These are phyloP conservation scores for Gopherus flavomarginatus DNA, from an alignment of 2,113 vertebrate genomes.

Conservation along the genomic window DNA sequence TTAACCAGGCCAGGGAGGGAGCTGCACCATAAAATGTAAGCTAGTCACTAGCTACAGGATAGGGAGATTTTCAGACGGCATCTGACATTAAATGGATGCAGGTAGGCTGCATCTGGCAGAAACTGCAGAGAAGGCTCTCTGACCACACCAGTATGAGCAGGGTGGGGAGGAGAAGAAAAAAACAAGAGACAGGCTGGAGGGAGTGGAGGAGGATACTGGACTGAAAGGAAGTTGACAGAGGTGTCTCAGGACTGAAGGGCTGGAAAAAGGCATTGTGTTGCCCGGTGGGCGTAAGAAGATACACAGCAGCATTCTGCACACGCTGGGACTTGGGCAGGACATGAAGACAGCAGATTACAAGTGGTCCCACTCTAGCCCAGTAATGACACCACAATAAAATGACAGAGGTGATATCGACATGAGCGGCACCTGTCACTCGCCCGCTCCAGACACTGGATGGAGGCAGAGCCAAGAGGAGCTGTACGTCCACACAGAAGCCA, in stretches of 20 bases:
- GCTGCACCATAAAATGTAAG: neutral
- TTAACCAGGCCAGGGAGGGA: neutral
- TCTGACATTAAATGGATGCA: neutral
- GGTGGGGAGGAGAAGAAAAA: neutral
- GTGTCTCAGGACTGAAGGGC: neutral
- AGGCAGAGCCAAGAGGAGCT: neutral
- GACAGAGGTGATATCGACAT: neutral
- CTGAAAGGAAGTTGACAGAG: neutral
- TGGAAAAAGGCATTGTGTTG: neutral
- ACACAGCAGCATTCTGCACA: neutral
- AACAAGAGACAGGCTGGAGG: neutral
- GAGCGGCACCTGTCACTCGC: neutral
- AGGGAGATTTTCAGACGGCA: neutral
- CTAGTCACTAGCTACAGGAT: neutral
- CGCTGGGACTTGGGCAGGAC: neutral
- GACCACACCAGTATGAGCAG: neutral
- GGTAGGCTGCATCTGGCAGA: no score
- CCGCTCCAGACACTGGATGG: no score
- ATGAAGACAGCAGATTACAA: neutral
- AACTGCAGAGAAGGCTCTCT: neutral
- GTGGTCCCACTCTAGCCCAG: neutral
- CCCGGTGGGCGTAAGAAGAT: neutral
- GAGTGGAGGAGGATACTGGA: neutral
- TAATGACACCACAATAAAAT: neutral
- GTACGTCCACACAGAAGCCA: accelerated